A percentile compares a stretch with the other conserved stretches of the same genome.
phyloP scores from a whole-genome alignment of 2,113 vertebrate species.

The Centropus bengalensis region DNA sequence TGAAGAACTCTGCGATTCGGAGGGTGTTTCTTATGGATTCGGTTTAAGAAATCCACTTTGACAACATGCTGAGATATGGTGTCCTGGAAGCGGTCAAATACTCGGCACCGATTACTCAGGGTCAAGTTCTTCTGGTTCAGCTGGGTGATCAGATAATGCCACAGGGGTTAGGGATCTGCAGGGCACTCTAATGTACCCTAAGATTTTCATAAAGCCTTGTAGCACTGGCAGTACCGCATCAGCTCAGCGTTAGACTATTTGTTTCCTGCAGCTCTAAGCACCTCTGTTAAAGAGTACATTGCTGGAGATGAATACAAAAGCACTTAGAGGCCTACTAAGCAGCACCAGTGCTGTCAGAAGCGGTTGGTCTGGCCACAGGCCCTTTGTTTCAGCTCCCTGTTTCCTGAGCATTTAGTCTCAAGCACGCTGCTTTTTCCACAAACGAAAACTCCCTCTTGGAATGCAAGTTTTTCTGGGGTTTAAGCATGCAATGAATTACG shows the following conservation, averaged over 20 bases:
- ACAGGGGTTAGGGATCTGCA: constrained; percentile 40
- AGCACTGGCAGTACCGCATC: constrained; percentile 51
- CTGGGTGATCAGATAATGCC: constrained; percentile 76
- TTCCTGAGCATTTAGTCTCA: constrained; percentile 43
- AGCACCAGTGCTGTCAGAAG: constrained; percentile 31
- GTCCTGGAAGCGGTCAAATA: constrained; percentile 98
- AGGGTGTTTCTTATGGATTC: constrained; percentile 90
- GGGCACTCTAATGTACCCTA: constrained; percentile 42
- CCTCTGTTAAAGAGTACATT: constrained; percentile 47
- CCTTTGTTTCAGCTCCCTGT: constrained; percentile 47
- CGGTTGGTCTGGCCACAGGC: constrained; percentile 17
- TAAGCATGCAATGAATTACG: constrained; percentile 59
- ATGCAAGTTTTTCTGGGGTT: constrained; percentile 28
- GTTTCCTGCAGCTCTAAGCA: constrained; percentile 36
- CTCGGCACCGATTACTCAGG: constrained; percentile 94
- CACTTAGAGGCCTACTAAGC: constrained; percentile 6
- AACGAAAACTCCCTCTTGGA: constrained; percentile 42
- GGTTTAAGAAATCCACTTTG: constrained; percentile 94
- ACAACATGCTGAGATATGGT: constrained; percentile 95
- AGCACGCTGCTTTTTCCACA: constrained; percentile 33
- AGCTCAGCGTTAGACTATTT: constrained; percentile 45
- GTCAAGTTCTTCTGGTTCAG: constrained; percentile 96
- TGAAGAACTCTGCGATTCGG: constrained; percentile 85
- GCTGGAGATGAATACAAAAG: constrained; percentile 57
- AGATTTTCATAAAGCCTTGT: background rate